Percentiles rank a stretch among this genome's conserved stretches.
phyloP scores from a whole-genome alignment of 53 echinoderm and acorn worm genomes.

The Temnopleurus reevesii region DNA sequence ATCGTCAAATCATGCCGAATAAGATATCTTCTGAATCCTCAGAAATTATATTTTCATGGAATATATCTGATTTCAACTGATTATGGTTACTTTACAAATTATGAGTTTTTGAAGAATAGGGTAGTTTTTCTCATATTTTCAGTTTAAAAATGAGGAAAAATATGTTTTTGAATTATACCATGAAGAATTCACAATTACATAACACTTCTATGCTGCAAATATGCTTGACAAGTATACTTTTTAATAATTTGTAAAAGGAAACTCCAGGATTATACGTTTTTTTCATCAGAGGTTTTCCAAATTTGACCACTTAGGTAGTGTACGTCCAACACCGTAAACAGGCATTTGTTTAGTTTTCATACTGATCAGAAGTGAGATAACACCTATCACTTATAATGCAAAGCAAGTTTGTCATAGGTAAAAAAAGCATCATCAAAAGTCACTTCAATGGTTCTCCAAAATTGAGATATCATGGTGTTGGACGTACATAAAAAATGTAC shows the following conservation, averaged over 20 bases:
- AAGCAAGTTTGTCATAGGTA: too few relatives aligned
- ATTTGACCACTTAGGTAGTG: background rate
- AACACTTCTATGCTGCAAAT: background rate
- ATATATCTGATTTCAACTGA: background rate
- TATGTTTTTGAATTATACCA: background rate
- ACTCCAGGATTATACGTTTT: background rate
- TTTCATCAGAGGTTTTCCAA: background rate
- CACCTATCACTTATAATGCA: too few relatives aligned
- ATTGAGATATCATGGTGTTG: constrained; percentile 3
- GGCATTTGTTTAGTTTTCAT: too few relatives aligned
- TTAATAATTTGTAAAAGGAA: background rate
- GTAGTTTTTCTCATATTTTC: background rate
- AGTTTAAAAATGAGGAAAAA: too few relatives aligned
- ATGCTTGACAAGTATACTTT: background rate
- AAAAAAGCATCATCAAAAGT: too few relatives aligned
- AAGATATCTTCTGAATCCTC: background rate
- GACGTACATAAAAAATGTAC: background rate
- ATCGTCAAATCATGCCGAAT: background rate
- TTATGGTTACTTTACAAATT: background rate
- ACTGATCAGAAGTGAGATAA: too few relatives aligned
- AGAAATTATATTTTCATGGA: too few relatives aligned
- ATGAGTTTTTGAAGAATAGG: background rate
- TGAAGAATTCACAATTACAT: background rate
- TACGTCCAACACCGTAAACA: background rate
- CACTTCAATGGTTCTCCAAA: too few relatives aligned